These are phyloP conservation scores for Rhagoletis zephyria DNA, from an alignment of 1,140 invertebrate species.

Conservation along the genomic window DNA sequence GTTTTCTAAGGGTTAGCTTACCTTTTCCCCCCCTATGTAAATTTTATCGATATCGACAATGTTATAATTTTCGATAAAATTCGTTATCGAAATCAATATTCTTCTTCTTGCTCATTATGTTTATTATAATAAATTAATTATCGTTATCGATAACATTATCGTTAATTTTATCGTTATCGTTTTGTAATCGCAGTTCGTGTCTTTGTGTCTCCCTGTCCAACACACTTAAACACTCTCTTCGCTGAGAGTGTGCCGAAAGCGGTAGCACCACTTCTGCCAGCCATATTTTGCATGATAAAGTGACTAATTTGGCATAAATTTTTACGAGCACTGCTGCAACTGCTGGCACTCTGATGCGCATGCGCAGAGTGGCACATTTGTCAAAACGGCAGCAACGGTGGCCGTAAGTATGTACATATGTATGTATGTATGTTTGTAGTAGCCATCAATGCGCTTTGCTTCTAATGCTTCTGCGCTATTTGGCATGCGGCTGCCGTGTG, in stretches of 20 bases:
- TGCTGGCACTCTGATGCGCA: neutral
- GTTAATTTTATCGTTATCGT: no score
- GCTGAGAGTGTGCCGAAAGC: neutral
- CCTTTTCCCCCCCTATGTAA: no score
- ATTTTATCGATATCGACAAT: no score
- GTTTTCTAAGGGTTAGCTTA: no score
- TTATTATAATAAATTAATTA: conserved; percentile 16
- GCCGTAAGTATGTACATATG: neutral
- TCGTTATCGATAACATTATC: neutral
- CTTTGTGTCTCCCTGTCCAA: no score
- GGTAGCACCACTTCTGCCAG: neutral
- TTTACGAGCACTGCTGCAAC: conserved; percentile 38
- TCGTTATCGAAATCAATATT: no score
- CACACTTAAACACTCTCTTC: no score
- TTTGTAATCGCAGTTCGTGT: no score
- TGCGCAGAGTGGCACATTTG: conserved; percentile 37
- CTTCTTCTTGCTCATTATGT: neutral
- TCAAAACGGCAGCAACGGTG: neutral
- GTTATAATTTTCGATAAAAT: no score
- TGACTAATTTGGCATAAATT: conserved; percentile 22
- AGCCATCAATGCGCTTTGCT: no score
- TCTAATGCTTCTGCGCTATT: neutral
- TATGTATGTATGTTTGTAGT: neutral
- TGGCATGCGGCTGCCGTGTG: conserved; percentile 29
- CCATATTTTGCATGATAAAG: neutral